Conservation (phyloP, 2,113 vertebrate species). For the Phainopepla nitens region DNA sequence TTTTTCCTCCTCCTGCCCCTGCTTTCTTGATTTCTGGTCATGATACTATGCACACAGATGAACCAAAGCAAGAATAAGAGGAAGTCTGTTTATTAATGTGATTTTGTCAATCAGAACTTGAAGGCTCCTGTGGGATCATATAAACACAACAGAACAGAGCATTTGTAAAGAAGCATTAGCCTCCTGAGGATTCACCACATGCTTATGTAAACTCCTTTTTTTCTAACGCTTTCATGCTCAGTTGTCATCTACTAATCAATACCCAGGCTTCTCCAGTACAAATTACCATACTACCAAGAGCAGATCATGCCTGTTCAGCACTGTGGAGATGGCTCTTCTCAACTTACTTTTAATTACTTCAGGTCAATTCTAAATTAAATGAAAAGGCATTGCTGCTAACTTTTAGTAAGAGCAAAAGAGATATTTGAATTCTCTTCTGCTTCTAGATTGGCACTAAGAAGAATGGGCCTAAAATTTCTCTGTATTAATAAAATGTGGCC, state of each 20-base stretch:
- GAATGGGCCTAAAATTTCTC: neutral
- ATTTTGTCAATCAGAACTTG: neutral
- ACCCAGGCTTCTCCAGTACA: neutral
- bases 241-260: neutral
- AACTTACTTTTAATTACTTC: neutral
- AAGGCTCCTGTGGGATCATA: neutral
- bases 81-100: neutral
- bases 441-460: neutral
- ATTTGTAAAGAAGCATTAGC: neutral
- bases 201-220: neutral
- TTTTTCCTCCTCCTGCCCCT: accelerated
- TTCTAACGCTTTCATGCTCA: neutral
- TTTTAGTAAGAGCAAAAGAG: neutral
- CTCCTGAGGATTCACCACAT: neutral
- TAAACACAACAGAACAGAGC: neutral
- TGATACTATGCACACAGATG: neutral
- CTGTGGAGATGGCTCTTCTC: neutral
- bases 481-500: neutral
- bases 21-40: neutral
- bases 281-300: neutral
- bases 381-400: neutral
- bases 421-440: neutral
- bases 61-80: neutral
- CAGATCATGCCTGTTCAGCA: neutral
- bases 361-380: neutral